phyloP scores from a whole-genome alignment of 1,140 invertebrate genomes.

The Manduca sexta region DNA sequence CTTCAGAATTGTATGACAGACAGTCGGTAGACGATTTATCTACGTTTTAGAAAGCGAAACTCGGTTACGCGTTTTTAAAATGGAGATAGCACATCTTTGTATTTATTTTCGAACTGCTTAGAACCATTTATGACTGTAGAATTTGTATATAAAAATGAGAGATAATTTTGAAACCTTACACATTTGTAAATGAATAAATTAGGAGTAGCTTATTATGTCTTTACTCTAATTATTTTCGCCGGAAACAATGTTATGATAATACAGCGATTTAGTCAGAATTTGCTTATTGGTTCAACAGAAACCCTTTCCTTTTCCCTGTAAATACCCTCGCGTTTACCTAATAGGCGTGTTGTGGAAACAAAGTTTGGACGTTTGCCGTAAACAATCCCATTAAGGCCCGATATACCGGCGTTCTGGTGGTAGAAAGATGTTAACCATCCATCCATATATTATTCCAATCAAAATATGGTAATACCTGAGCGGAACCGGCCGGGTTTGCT shows the following conservation, averaged over 20 bases:
- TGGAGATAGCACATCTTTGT: too few species aligned
- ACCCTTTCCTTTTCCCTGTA: not conserved
- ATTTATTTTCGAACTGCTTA: too few species aligned
- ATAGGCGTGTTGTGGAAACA: not conserved
- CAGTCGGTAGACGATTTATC: too few species aligned
- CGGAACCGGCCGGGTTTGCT: constrained; percentile 25
- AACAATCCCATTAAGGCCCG: not conserved
- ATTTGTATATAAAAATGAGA: too few species aligned
- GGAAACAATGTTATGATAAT: not conserved
- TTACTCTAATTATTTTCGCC: too few species aligned
- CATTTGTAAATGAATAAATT: too few species aligned
- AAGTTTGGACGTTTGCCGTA: not conserved
- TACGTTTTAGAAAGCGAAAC: too few species aligned
- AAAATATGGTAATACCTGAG: constrained; percentile 56
- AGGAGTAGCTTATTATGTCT: too few species aligned
- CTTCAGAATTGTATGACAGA: constrained; percentile 1
- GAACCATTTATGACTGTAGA: too few species aligned
- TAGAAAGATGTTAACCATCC: constrained; percentile 48
- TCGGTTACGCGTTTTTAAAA: too few species aligned
- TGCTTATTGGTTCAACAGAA: not conserved
- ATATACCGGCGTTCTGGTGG: constrained; percentile 8
- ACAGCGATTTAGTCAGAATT: not conserved
- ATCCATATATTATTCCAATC: constrained; percentile 56
- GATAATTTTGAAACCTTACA: too few species aligned
- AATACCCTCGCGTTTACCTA: not conserved